Percentiles rank a stretch among this genome's conserved stretches.
These are phyloP conservation scores for Cynopterus sphinx DNA, from an alignment of 2,797 vertebrate species.

Conservation along the genomic window DNA sequence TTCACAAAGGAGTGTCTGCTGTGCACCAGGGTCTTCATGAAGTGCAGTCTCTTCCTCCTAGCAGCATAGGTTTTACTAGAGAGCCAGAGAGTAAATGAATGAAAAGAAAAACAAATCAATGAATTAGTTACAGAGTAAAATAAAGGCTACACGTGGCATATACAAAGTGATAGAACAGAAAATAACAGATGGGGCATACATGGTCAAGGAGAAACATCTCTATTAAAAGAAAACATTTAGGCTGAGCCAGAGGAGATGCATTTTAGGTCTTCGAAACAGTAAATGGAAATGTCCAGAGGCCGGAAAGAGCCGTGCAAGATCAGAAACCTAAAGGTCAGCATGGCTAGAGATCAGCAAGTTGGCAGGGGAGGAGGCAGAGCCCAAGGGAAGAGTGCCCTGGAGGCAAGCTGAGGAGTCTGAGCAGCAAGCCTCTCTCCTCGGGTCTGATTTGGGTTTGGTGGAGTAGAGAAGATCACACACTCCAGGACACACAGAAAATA, in stretches of 20 bases:
- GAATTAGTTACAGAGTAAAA: neutral
- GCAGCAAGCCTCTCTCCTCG: rapidly evolving
- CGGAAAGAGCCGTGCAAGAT: neutral
- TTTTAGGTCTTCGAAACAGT: neutral
- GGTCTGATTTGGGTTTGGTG: neutral
- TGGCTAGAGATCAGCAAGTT: neutral
- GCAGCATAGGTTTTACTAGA: neutral
- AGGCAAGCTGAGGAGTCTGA: neutral
- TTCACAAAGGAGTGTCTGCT: neutral
- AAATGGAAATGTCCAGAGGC: neutral
- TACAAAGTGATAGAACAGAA: neutral
- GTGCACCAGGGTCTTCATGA: neutral
- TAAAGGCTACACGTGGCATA: neutral
- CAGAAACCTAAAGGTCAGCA: neutral
- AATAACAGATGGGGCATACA: neutral
- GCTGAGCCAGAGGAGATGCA: neutral
- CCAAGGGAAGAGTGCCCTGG: neutral
- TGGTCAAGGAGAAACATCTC: neutral
- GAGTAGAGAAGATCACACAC: neutral
- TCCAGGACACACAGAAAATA: neutral
- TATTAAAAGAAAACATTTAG: neutral
- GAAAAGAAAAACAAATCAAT: neutral
- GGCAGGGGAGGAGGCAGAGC: neutral
- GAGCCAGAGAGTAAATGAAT: neutral
- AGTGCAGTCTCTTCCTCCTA: neutral